These are phyloP conservation scores for Gonocerus acuteangulatus DNA, from an alignment of 2,888 invertebrate species.

Conservation along the genomic window DNA sequence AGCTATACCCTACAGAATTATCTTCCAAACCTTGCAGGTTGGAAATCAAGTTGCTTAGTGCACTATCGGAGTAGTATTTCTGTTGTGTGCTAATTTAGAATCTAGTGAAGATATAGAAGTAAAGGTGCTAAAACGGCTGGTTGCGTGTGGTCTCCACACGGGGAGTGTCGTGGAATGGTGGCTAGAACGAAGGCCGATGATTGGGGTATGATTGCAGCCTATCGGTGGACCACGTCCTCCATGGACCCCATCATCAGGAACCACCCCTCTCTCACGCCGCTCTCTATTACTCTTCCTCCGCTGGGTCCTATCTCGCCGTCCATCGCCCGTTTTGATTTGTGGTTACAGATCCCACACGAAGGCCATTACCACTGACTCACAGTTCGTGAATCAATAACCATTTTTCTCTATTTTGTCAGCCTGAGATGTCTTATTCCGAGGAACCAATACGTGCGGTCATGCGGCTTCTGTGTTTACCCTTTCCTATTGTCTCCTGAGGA, in stretches of 20 bases:
- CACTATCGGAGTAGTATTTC: too few species aligned
- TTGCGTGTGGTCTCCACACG: too few species aligned
- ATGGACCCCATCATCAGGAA: not conserved
- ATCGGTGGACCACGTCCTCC: not conserved
- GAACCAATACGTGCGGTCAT: not conserved
- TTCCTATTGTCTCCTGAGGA: not conserved
- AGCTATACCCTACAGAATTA: too few species aligned
- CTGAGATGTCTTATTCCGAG: not conserved
- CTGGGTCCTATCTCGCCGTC: not conserved
- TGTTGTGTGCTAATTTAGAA: too few species aligned
- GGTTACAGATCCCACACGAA: not conserved
- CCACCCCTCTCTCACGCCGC: not conserved
- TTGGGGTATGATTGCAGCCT: too few species aligned
- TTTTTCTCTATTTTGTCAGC: not conserved
- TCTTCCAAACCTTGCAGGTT: too few species aligned
- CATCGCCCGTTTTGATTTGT: not conserved
- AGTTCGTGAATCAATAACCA: not conserved
- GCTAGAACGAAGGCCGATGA: too few species aligned
- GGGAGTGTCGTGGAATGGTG: too few species aligned
- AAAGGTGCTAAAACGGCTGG: too few species aligned
- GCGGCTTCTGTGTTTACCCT: not conserved
- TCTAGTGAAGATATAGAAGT: too few species aligned
- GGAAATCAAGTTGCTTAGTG: too few species aligned
- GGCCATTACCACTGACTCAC: not conserved
- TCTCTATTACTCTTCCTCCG: not conserved